A percentile compares a stretch with the other conserved stretches of the same genome.
These are phyloP conservation scores for Limnephilus lunatus DNA, from an alignment of 2,888 invertebrate genomes.

Conservation along the genomic window DNA sequence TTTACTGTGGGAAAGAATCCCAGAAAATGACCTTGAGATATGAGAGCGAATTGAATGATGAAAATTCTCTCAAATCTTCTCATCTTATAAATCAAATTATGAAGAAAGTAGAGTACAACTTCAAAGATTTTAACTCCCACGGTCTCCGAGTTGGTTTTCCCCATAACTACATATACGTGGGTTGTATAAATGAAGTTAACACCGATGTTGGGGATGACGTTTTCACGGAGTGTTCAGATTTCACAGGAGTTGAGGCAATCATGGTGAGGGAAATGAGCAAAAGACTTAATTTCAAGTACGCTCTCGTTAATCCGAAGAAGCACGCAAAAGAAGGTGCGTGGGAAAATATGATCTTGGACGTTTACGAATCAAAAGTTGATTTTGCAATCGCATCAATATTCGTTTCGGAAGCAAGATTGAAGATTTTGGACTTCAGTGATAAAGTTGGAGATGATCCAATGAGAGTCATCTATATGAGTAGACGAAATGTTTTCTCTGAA, in stretches of 20 bases:
- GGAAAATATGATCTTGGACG: conserved; percentile 57
- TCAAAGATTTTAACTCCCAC: conserved; percentile 53
- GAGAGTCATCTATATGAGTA: conserved; percentile 54
- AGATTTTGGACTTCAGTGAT: conserved; percentile 50
- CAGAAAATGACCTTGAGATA: conserved; percentile 49
- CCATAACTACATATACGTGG: background rate
- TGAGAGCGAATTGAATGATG: background rate
- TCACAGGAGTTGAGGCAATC: conserved; percentile 50
- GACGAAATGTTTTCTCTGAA: conserved; percentile 50
- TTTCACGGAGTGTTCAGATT: conserved; percentile 18
- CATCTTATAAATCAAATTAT: background rate
- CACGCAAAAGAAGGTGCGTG: conserved; percentile 46
- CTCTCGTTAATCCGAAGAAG: conserved; percentile 42
- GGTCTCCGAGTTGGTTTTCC: conserved; percentile 49
- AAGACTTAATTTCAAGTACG: conserved; percentile 55
- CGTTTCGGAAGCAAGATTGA: conserved; percentile 54
- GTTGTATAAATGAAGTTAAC: conserved; percentile 31
- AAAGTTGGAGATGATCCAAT: conserved; percentile 58
- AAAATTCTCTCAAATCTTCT: background rate
- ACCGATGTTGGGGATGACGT: background rate
- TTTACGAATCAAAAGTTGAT: conserved; percentile 54
- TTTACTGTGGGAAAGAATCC: conserved; percentile 55
- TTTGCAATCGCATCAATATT: conserved; percentile 62
- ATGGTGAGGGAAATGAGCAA: conserved; percentile 54
- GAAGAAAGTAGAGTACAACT: conserved; percentile 13